These are phyloP conservation scores for Oscarella lobularis DNA, from an alignment of 37 sponge, comb jelly and placozoan species.

Conservation along the genomic window DNA sequence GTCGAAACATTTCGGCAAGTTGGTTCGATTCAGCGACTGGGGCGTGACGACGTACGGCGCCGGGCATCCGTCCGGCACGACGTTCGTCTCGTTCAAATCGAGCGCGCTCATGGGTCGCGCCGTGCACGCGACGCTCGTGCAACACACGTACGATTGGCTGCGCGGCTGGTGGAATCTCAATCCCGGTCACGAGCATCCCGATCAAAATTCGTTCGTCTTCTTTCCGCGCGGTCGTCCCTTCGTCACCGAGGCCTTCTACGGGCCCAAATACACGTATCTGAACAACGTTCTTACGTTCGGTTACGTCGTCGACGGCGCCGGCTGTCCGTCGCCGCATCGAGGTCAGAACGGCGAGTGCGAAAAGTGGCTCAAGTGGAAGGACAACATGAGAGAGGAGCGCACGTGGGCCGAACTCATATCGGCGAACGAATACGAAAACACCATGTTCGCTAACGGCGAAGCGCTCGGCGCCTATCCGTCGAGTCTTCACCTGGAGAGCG, in stretches of 20 bases:
- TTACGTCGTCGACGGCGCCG: background rate
- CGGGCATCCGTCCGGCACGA: background rate
- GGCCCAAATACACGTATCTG: constrained; percentile 17
- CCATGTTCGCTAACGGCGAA: constrained; percentile 13
- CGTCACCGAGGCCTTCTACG: constrained; percentile 22
- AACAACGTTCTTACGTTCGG: constrained; percentile 24
- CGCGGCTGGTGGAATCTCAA: constrained; percentile 18
- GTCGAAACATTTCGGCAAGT: background rate
- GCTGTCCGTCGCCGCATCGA: constrained; percentile 15
- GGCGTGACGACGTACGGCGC: constrained; percentile 22
- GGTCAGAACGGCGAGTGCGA: constrained; percentile 20
- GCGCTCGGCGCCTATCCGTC: constrained; percentile 12
- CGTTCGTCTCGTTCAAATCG: constrained; percentile 17
- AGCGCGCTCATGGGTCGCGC: constrained; percentile 13
- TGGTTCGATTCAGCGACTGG: constrained; percentile 17
- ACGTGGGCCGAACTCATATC: constrained; percentile 9
- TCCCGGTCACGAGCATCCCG: constrained; percentile 26
- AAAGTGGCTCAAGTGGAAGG: constrained; percentile 21
- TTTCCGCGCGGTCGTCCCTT: constrained; percentile 16
- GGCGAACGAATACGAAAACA: background rate
- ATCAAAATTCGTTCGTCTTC: constrained; percentile 23
- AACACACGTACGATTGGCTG: background rate
- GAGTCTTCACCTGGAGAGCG: constrained; percentile 10
- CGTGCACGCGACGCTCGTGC: background rate
- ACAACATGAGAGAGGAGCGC: background rate